Evolutionary conservation across 2,797 vertebrate genomes (phyloP), one percentile per base, ranked within the genome.

Genomic region (Galago senegalensis): DNA sequence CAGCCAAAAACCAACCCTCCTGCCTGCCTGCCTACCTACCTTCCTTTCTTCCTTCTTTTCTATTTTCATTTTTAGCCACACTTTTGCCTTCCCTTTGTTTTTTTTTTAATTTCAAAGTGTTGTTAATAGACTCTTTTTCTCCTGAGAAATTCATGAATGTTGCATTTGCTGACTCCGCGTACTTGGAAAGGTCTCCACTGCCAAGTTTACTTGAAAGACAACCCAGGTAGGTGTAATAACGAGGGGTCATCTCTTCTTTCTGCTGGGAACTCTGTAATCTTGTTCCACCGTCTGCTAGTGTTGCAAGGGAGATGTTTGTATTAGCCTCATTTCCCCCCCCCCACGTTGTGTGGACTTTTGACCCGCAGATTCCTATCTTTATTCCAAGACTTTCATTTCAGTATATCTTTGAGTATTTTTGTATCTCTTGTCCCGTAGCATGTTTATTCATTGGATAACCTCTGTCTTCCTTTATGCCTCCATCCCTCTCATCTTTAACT

Each of bases 201-300:
- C 5, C 87, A 40, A 40, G 65, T 56, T 72, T 80, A 91, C 86
- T 76, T 76, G 12, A 67, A 95, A 91, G 43, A 72, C 76, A 69
- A n/a, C 7, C 84, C 87, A 37, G 46, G 49, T 93, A 60, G 90
- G 77, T 96, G 79, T 95, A 85, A 90, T 84, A 95, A 14, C 58
- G 4, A 3, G 21, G 7, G n/a, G 14, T 53, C 81, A 21, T 40
- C 61, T 79, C 79, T 87, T 89, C 80, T 92, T 75, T 67, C 18
- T 53, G 77, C 76, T 84, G 12, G 4, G 63, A 73, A n/a, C 43
- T 58, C 81, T 49, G 12, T 11, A 31, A 27, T 7, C 40, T 37
- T 10, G 1, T 37, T 56, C n/a, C 34, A 18, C 37, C 5, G 12
- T 43, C 76, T 70, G 93, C 58, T 49, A 6, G 6, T 25, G 27